Evolutionary conservation across 2,113 vertebrate genomes (phyloP).

Genomic region (Cynocephalus volans): DNA sequence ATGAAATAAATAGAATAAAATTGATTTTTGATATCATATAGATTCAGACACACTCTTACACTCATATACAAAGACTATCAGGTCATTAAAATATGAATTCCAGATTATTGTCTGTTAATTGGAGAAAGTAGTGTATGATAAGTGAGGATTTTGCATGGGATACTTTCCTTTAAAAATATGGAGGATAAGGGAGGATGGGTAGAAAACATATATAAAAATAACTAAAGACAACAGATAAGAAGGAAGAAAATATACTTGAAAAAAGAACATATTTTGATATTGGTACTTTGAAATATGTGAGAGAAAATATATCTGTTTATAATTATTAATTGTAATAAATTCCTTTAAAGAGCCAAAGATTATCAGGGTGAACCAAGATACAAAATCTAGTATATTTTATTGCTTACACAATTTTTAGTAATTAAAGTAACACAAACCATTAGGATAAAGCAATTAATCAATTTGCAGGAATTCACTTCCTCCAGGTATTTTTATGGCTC

Average conservation of each 20-base stretch:
- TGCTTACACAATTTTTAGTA: not conserved
- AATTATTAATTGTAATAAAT: not conserved
- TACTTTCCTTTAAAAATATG: too few species aligned
- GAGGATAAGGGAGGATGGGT: too few species aligned
- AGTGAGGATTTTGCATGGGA: not conserved
- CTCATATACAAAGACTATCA: not conserved
- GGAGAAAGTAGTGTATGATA: not conserved
- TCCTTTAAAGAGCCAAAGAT: not conserved
- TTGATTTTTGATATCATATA: not conserved
- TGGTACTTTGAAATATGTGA: too few species aligned
- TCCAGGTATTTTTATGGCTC: not conserved
- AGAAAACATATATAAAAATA: not conserved
- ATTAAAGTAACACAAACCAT: not conserved
- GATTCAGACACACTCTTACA: not conserved
- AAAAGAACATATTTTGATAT: not conserved
- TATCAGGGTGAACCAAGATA: not conserved
- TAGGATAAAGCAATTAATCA: not conserved
- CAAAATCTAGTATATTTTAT: not conserved
- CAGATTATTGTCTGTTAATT: not conserved
- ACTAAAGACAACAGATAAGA: not conserved
- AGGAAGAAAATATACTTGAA: not conserved
- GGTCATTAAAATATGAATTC: not conserved
- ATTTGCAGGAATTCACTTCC: not conserved
- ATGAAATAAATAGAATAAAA: too few species aligned
- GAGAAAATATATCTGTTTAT: not conserved